Base-by-base conservation (phyloP, 2,113 vertebrate species). In the Seriola rivoliana region DNA sequence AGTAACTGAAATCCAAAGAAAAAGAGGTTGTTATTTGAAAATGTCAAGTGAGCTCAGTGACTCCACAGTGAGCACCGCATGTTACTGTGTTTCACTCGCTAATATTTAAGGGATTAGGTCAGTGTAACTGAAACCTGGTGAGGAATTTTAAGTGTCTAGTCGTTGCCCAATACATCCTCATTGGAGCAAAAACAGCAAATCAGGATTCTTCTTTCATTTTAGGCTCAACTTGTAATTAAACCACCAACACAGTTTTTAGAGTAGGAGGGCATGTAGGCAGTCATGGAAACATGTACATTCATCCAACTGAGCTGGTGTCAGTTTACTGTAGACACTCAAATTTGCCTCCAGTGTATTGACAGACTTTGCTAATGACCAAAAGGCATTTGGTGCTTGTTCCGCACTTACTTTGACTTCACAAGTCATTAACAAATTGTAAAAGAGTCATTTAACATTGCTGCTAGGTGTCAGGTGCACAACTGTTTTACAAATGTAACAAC, bases 381-480 rank as follows among this genome's bases (percentile, higher is more conserved):
- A 42, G 23, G 23, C 64, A 40, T 68, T 84, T 73, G 66, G 62
- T 36, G 57, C 54, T 88, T 78, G 58, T 67, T 80, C 66, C 13
- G 54, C 36, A 66, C 52, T 65, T 71, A 23, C 34, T 48, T 23
- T 71, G 72, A 54, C 76, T 91, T 92, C 78, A 75, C 50, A 80
- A 73, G 75, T 86, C 62, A 79, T 75, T 83, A 81, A 68, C 82
- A 84, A 80, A 82, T 32, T 73, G 66, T 85, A 73, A 83, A 88
- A 85, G 10, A 77, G 55, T 66, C 40, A 34, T 42, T 55, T 65
- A 29, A 48, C 38, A 8, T 73, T 62, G 71, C n/a, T 59, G 71
- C 42, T 34, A 32, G 58, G 70, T 78, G 79, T 57, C 52, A 75
- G 58, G 64, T 17, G 46, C 50, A 23, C 77, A 84, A 73, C 73